Base-by-base conservation (phyloP, 64 coral and sea anemone species). In the Pocillopora damicornis region DNA sequence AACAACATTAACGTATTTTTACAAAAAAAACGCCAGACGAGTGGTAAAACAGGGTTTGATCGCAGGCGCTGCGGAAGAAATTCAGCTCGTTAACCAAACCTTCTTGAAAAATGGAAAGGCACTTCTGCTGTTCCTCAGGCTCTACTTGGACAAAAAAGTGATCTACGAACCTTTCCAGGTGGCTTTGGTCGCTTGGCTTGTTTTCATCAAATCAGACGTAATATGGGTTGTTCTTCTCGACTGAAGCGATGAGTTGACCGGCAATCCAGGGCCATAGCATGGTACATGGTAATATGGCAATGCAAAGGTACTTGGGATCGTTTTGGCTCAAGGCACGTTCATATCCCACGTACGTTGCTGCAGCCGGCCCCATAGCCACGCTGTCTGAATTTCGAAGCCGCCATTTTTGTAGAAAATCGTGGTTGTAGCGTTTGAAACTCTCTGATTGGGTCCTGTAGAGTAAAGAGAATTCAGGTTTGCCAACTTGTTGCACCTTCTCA, bases 21-120 rank as follows among this genome's bases (percentile, higher is more conserved):
- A 85, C 16, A 85, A n/a, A n/a, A n/a, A n/a, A n/a, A n/a, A n/a
- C n/a, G n/a, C n/a, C n/a, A n/a, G 37, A 89, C 13, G 74, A 69
- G 59, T 92, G 79, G 51, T 87, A 75, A 60, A 66, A 75, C 23
- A 86, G 76, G 37, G 75, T 75, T 79, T 92, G 60, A 30, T 86
- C 83, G 17, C 90, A 92, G 9, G 90, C 90, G n/a, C 76, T 36
- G 0, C 90, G 90, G 60, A 92, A 92, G 36, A 92, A 92, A 92
- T 92, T 87, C 22, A 92, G 61, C 76, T 92, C 83, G 67, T 92
- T 92, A 22, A 87, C 26, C 73, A 87, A 67, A 15, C 90, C 90
- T 45, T 92, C 90, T 23, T 81, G 74, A 45, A 92, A 92, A 86
- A 87, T 80, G 11, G 42, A 20, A 51, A 78, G 75, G 35, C 18